Conservation (phyloP, 2,888 invertebrate genomes). For the Xestia sexstrigata region DNA sequence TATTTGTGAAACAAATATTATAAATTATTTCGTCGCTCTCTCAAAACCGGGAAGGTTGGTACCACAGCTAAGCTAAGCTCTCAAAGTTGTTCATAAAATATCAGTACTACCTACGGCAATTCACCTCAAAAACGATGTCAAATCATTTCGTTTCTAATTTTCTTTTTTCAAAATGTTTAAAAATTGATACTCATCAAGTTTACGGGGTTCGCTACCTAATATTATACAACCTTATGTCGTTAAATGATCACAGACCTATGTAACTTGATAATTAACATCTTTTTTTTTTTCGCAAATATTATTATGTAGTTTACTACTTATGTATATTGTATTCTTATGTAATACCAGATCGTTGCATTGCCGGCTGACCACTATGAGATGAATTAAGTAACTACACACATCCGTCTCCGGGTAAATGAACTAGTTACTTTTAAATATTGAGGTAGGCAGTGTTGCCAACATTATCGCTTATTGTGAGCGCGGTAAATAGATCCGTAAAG, state of each 20-base stretch:
- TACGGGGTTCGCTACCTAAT: no score
- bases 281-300: background rate
- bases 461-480: background rate
- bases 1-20: no score
- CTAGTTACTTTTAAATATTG: conserved; percentile 29
- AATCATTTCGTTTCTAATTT: no score
- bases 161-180: no score
- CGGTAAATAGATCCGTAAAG: background rate
- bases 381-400: conserved; percentile 14
- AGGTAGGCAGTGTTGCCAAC: background rate
- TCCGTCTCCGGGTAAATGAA: conserved; percentile 40
- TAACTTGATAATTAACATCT: background rate
- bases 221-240: background rate
- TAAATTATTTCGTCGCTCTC: no score
- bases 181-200: no score
- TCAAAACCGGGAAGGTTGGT: no score
- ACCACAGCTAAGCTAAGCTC: no score
- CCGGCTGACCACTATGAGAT: background rate
- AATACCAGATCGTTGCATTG: background rate
- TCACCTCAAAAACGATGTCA: no score
- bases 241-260: background rate
- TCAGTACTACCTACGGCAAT: no score
- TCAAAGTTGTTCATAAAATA: no score
- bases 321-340: conserved; percentile 25
- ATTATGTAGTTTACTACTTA: background rate